phyloP scores from a whole-genome alignment of 2,113 vertebrate species.

The Eidolon helvum region DNA sequence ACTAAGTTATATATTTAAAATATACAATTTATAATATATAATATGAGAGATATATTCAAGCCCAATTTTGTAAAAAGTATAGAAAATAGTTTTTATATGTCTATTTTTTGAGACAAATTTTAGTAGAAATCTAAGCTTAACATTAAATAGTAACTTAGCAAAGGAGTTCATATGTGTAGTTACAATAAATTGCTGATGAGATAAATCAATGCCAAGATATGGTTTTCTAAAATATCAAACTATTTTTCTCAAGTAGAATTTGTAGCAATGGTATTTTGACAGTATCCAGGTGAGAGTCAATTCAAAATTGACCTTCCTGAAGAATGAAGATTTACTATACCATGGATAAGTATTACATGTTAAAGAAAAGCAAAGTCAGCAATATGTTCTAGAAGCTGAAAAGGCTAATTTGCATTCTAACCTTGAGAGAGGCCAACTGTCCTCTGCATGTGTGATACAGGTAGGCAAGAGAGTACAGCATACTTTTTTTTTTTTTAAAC shows the following conservation, averaged over 20 bases:
- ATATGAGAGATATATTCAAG: background rate
- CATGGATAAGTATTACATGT: background rate
- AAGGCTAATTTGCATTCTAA: background rate
- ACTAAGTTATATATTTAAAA: background rate
- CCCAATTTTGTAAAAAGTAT: background rate
- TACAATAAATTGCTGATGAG: background rate
- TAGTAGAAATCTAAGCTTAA: background rate
- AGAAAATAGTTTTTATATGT: background rate
- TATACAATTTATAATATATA: background rate
- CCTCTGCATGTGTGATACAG: background rate
- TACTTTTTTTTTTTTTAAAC: background rate
- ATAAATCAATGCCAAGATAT: background rate
- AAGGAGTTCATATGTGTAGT: background rate
- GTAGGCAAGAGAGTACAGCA: background rate
- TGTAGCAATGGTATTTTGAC: background rate
- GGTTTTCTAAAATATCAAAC: background rate
- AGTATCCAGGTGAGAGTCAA: background rate
- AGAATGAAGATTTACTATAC: background rate
- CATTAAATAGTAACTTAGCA: background rate
- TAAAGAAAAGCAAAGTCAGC: background rate
- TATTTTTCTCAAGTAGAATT: background rate
- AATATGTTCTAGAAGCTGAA: background rate
- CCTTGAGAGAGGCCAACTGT: background rate
- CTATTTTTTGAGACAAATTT: background rate
- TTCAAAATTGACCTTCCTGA: background rate